These are phyloP conservation scores for Littorina saxatilis DNA, from an alignment of 1,140 invertebrate genomes.

Conservation along the genomic window DNA sequence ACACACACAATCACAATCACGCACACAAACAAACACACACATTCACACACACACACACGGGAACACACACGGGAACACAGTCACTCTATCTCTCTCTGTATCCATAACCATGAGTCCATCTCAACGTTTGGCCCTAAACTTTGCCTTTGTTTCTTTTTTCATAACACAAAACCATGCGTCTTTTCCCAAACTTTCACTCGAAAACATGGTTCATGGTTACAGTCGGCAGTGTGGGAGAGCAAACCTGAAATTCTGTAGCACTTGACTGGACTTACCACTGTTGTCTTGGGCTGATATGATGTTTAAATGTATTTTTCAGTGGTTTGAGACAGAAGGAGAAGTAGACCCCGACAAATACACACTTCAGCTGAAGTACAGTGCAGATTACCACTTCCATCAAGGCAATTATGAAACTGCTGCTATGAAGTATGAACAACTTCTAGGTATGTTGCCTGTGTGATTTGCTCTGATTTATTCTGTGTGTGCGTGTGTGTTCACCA, in stretches of 20 bases:
- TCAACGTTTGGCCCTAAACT: too few relatives aligned
- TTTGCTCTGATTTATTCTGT: background rate
- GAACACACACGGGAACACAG: background rate
- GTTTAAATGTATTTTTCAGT: background rate
- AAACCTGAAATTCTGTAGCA: too few relatives aligned
- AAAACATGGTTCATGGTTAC: too few relatives aligned
- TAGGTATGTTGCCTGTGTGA: background rate
- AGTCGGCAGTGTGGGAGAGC: too few relatives aligned
- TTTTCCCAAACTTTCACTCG: too few relatives aligned
- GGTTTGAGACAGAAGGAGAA: slow-evolving; percentile 3
- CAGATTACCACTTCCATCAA: slow-evolving; percentile 6
- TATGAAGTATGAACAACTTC: background rate
- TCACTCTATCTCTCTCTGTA: background rate
- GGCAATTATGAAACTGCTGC: background rate
- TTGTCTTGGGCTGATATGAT: too few relatives aligned
- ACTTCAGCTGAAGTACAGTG: slow-evolving; percentile 3
- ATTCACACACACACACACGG: background rate
- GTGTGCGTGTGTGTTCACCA: slow-evolving; percentile 13
- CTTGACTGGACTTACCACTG: too few relatives aligned
- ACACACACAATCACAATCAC: background rate
- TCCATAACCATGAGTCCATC: too few relatives aligned
- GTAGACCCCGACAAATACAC: background rate
- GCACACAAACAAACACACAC: slow-evolving; percentile 8
- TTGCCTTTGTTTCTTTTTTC: too few relatives aligned
- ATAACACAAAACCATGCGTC: too few relatives aligned